Base-by-base conservation (phyloP, 2,113 vertebrate species). In the Sphyrna mokarran region DNA sequence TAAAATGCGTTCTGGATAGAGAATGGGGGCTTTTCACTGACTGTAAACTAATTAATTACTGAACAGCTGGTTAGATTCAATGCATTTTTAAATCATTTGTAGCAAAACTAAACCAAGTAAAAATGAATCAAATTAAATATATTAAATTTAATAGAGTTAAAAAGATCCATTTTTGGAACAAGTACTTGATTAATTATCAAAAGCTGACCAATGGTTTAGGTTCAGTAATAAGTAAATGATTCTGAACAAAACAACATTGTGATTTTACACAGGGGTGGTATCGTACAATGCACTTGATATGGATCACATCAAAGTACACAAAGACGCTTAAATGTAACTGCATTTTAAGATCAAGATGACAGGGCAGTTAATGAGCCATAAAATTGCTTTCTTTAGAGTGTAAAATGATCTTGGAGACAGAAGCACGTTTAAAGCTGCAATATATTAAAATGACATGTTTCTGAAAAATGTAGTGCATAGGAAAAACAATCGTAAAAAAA, bases 321-420 rank as follows among this genome's bases (percentile, higher is more conserved):
- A 48, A 72, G 61, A 69, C 40, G 69, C 69, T 95, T 95, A 95
- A 76, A 70, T 95, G 94, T 72, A 72, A 48, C 94, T 95, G 69
- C 40, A 72, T 72, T 95, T 23, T 95, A 72, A 72, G 94, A 95
- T 95, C 94, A 95, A 95, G 68, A 95, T 54, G 94, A 95, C 94
- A 95, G 66, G 68, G 69, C 23, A 76, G 69, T 76, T 95, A 95
- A 95, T 95, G 94, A 95, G 94, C 94, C 94, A 95, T 95, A 95
- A 95, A 95, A 95, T 95, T 95, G 69, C 69, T 72, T 95, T 95
- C 94, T 95, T 95, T 95, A 95, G 68, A 54, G 68, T 95, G 94
- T 95, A 95, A 95, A 76, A 76, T 95, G 69, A 95, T 72, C 94
- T 95, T 95, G 94, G 94, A 72, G 94, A 33, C 23, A 43, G 22